Percentiles rank a stretch among this genome's conserved stretches.
These are phyloP conservation scores for Endotricha flammealis DNA, from an alignment of 2,888 invertebrate species.

Conservation along the genomic window DNA sequence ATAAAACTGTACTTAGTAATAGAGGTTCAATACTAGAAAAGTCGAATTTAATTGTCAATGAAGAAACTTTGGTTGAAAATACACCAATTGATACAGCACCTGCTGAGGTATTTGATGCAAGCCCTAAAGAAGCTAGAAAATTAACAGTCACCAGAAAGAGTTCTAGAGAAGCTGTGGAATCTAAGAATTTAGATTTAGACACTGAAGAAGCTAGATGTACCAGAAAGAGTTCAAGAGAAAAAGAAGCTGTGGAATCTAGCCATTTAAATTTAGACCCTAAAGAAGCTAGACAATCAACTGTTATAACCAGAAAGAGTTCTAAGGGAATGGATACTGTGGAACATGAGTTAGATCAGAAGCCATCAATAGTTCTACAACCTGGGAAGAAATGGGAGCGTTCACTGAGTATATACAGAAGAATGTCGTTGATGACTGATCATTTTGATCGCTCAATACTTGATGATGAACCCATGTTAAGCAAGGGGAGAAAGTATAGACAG, in stretches of 20 bases:
- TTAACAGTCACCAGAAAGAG: too few species aligned
- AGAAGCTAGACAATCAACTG: constrained; percentile 18
- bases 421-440: constrained; percentile 58
- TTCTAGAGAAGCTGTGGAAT: too few species aligned
- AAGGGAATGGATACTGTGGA: constrained; percentile 12
- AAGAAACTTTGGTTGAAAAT: constrained; percentile 6
- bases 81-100: neutral
- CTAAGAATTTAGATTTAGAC: too few species aligned
- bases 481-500: constrained; percentile 76
- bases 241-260: too few species aligned
- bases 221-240: too few species aligned
- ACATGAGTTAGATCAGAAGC: constrained; percentile 32
- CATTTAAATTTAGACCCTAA: too few species aligned
- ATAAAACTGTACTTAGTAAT: constrained; percentile 44
- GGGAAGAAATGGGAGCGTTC: constrained; percentile 85
- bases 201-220: too few species aligned
- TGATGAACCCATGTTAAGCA: constrained; percentile 48
- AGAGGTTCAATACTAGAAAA: constrained; percentile 3
- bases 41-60: neutral
- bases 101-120: neutral
- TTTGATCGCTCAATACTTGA: constrained; percentile 60
- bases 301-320: constrained; percentile 28
- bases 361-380: constrained; percentile 73
- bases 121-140: neutral
- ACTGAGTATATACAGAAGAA: constrained; percentile 75